Percentiles rank a stretch among this genome's conserved stretches.
Conservation (phyloP, 2,113 vertebrate genomes). For the Calyptomena viridis region DNA sequence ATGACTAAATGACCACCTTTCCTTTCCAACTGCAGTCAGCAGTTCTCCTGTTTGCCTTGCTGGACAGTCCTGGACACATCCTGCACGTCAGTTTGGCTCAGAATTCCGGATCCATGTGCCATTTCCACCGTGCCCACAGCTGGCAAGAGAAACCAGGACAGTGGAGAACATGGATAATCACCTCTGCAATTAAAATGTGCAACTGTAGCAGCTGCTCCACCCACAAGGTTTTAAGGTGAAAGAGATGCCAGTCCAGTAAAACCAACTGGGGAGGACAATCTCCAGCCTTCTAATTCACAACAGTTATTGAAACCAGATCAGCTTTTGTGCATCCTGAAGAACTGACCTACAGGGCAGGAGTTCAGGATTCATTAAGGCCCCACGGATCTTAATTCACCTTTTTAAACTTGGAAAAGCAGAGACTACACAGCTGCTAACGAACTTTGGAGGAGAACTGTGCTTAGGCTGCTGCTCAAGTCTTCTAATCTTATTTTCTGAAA, state of each 20-base stretch:
- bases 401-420: not conserved
- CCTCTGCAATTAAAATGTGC: not conserved
- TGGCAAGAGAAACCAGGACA: not conserved
- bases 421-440: not conserved
- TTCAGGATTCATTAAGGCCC: not conserved
- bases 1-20: not conserved
- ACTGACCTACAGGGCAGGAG: not conserved
- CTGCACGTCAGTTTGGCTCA: not conserved
- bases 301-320: not conserved
- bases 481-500: no score
- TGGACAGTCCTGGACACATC: not conserved
- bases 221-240: not conserved
- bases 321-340: constrained; percentile 23
- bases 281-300: not conserved
- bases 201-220: not conserved
- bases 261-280: not conserved
- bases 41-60: not conserved
- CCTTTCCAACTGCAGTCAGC: not conserved
- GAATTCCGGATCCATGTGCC: not conserved
- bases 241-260: constrained; percentile 5
- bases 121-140: not conserved
- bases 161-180: not conserved
- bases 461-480: not conserved
- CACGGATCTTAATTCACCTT: not conserved
- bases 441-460: not conserved